Evolutionary conservation across 2,113 vertebrate genomes (phyloP).

Genomic region (Terrapene triunguis): DNA sequence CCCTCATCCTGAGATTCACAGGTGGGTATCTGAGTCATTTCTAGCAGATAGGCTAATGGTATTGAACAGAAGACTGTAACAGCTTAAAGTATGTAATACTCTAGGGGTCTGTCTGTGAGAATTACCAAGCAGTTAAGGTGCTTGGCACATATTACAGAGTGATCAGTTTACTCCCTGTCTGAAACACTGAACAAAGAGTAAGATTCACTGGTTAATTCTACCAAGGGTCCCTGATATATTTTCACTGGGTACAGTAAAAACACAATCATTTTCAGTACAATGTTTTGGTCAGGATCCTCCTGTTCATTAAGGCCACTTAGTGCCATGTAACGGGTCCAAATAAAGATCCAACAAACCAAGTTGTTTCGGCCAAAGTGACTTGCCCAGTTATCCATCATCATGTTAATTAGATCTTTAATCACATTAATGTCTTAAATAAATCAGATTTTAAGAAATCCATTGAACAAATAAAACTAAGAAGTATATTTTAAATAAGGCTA

Average conservation of each 20-base stretch:
- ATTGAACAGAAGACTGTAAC: neutral
- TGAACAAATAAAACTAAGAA: neutral
- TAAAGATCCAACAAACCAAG: slow-evolving; percentile 12
- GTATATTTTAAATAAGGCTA: neutral
- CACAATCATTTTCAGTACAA: neutral
- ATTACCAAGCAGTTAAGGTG: neutral
- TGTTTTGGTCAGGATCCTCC: neutral
- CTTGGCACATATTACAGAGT: neutral
- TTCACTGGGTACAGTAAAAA: neutral
- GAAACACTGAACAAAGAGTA: neutral
- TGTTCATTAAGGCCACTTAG: slow-evolving; percentile 30
- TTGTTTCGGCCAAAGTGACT: neutral
- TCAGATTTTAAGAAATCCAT: neutral
- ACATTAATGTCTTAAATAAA: slow-evolving; percentile 37
- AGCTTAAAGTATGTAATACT: neutral
- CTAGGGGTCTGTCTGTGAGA: neutral
- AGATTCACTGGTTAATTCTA: neutral
- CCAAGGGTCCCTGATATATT: neutral
- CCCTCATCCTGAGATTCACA: neutral
- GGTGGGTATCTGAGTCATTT: neutral
- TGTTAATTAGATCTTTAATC: neutral
- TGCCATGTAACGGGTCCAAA: neutral
- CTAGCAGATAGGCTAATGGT: neutral
- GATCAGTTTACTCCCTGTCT: neutral
- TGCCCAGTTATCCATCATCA: neutral